These are phyloP conservation scores for Drosophila sechellia DNA, from an alignment of 1,140 invertebrate genomes.

Conservation along the genomic window DNA sequence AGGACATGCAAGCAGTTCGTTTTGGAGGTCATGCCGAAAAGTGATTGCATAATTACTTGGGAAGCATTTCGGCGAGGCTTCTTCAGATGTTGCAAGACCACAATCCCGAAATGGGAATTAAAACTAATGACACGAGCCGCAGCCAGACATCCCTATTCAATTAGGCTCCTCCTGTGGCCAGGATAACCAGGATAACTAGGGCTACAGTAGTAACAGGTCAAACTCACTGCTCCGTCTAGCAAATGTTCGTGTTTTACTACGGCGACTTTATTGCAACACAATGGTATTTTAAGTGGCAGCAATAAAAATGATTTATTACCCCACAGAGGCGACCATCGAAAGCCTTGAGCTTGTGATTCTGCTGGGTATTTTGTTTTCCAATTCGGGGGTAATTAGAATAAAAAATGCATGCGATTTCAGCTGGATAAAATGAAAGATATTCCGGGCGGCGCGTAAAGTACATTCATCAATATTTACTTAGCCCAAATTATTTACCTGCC, in stretches of 20 bases:
- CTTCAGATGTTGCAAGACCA: constrained; percentile 7
- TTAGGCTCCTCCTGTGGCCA: constrained; percentile 10
- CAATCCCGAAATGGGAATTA: constrained; percentile 41
- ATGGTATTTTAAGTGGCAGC: constrained; percentile 66
- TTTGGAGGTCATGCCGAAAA: constrained; percentile 34
- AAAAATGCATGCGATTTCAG: constrained; percentile 21
- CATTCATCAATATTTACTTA: constrained; percentile 41
- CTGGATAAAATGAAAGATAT: constrained; percentile 8
- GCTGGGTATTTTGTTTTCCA: constrained; percentile 13
- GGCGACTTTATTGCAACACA: constrained; percentile 57
- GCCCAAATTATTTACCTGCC: constrained; percentile 32
- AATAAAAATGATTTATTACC: constrained; percentile 76
- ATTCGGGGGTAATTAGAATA: constrained; percentile 46
- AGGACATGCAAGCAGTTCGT: constrained; percentile 39
- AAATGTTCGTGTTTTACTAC: constrained; percentile 18
- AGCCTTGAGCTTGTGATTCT: constrained; percentile 20
- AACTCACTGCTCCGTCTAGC: constrained; percentile 17
- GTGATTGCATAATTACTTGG: constrained; percentile 65
- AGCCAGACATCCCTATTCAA: constrained; percentile 25
- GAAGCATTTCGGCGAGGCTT: background rate
- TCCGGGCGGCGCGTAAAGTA: constrained; percentile 1
- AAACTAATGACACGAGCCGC: constrained; percentile 36
- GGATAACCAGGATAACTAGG: background rate
- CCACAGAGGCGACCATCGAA: constrained; percentile 8
- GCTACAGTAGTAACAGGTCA: constrained; percentile 7